A percentile compares a stretch with the other conserved stretches of the same genome.
These are phyloP conservation scores for Oasisia sp. DNA, from an alignment of 2,888 invertebrate genomes.

Conservation along the genomic window DNA sequence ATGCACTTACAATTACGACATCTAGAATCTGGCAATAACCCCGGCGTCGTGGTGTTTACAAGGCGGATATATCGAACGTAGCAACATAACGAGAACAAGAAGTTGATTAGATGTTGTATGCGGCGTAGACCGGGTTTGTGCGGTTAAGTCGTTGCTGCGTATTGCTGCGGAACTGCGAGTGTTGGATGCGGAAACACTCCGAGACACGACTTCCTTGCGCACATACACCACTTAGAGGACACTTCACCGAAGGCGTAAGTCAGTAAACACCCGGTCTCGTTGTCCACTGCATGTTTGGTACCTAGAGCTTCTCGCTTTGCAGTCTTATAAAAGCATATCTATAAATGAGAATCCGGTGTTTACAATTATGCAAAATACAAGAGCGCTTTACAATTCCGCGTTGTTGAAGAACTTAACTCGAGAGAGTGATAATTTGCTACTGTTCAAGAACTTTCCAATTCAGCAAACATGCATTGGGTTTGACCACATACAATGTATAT, in stretches of 20 bases:
- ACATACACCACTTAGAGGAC: too few relatives aligned
- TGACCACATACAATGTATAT: not conserved
- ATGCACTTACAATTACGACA: not conserved
- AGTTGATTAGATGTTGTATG: not conserved
- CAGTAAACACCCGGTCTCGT: too few relatives aligned
- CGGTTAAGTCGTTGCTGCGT: not conserved
- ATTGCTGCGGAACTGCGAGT: not conserved
- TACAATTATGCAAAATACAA: too few relatives aligned
- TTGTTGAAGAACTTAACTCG: not conserved
- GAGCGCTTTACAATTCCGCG: too few relatives aligned
- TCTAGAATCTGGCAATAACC: not conserved
- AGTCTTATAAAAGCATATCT: too few relatives aligned
- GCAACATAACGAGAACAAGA: not conserved
- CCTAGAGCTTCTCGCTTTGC: too few relatives aligned
- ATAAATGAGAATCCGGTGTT: too few relatives aligned
- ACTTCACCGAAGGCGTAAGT: too few relatives aligned
- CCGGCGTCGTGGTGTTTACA: not conserved
- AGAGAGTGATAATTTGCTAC: not conserved
- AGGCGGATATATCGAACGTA: not conserved
- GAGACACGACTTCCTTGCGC: too few relatives aligned
- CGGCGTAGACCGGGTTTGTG: not conserved
- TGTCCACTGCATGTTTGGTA: too few relatives aligned
- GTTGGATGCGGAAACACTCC: not conserved
- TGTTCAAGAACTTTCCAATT: not conserved
- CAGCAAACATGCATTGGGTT: not conserved